Evolutionary conservation across 2,797 vertebrate genomes (phyloP), one percentile per base, ranked within the genome.

Genomic region (Pangasius djambal): DNA sequence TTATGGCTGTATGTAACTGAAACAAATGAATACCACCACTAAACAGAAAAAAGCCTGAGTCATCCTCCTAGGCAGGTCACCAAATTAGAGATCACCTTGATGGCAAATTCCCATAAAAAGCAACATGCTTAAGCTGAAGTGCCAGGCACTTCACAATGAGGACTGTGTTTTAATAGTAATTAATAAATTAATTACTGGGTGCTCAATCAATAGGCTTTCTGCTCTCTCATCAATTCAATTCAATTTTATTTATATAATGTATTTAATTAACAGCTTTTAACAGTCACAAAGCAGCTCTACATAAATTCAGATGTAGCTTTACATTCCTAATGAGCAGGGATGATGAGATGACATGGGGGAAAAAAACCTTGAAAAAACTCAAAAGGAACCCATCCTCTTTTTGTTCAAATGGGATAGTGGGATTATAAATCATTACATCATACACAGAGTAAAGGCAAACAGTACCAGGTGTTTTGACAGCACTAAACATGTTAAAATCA

Each of bases 31-130:
- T 22, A 81, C n/a, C 50, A 31, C 50, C 6, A 57, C 8, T 22
- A 10, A 34, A 79, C 52, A 34, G 52, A 57, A 57, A 37, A 3
- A 81, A 81, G 52, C 78, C 78, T 59, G 79, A 59, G 8, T 59
- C 31, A 59, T 25, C 31, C 31, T 59, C 31, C 61, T 40, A 2
- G 18, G 7, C 9, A 83, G 72, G 69, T 85, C 34, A 77, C 85
- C 85, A 25, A 55, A 90, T 88, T 86, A 31, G 74, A 8, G 44
- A 69, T 75, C 63, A 82, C 59, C n/a, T 57, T 86, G 72, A 91
- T 85, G 72, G 55, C 69, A 88, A 88, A 88, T 25, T 22, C n/a
- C 34, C 61, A 79, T n/a, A 86, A 69, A 86, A 79, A 85, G 20
- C 63, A 86, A 69, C 44, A 85, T 31, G 82, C 70, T 85, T 77